Conservation (phyloP, 2,113 vertebrate species). For the Nansenia antarctica region DNA sequence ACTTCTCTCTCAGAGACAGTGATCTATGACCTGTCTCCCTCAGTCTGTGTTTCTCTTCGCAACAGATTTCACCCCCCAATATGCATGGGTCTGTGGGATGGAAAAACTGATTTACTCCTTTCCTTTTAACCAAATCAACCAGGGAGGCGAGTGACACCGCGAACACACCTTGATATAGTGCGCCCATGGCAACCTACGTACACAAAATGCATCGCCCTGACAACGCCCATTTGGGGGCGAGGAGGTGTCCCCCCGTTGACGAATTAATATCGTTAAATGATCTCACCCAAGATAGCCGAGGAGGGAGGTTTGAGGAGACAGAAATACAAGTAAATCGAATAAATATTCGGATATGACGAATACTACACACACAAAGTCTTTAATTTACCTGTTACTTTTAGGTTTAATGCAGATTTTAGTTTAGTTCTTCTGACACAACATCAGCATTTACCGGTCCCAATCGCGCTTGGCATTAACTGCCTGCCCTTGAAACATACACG, state of each 20-base stretch:
- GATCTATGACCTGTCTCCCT: slow-evolving; percentile 27
- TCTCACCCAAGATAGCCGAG: neutral
- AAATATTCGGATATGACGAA: neutral
- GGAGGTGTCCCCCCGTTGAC: slow-evolving; percentile 33
- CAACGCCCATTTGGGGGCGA: slow-evolving; percentile 51
- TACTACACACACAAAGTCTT: neutral
- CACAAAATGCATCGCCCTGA: slow-evolving; percentile 61
- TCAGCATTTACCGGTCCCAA: neutral
- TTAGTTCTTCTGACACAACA: neutral
- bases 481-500: neutral
- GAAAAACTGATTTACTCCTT: slow-evolving; percentile 62
- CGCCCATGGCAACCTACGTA: slow-evolving; percentile 32
- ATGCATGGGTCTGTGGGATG: neutral
- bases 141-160: slow-evolving; percentile 32
- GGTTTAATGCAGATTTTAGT: neutral
- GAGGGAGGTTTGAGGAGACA: slow-evolving; percentile 10
- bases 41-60: slow-evolving; percentile 6
- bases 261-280: slow-evolving; percentile 33
- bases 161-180: slow-evolving; percentile 50
- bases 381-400: neutral
- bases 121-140: slow-evolving; percentile 69
- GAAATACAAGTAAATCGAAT: slow-evolving; percentile 34
- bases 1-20: neutral
- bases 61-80: slow-evolving; percentile 1
- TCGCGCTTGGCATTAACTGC: neutral